These are phyloP conservation scores for Pomacea maculata DNA, from an alignment of 1,140 invertebrate genomes.

Conservation along the genomic window DNA sequence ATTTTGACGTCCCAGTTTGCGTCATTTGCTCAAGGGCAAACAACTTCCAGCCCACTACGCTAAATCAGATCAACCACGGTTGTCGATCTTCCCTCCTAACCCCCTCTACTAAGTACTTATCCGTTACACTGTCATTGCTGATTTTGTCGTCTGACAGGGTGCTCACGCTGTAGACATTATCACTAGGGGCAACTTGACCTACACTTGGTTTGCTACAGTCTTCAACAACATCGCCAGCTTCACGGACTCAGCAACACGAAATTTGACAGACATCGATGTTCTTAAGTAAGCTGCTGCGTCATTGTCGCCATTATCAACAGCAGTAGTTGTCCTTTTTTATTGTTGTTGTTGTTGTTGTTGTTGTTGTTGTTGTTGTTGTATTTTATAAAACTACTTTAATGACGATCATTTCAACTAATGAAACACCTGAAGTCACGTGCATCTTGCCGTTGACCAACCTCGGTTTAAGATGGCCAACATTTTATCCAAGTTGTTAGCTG, in stretches of 20 bases:
- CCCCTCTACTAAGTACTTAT: no score
- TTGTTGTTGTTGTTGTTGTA: neutral
- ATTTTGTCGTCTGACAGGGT: slow-evolving; percentile 22
- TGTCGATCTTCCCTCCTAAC: no score
- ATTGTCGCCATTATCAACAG: neutral
- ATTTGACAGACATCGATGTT: slow-evolving; percentile 24
- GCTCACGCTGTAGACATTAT: slow-evolving; percentile 29
- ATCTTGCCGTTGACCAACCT: no score
- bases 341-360: neutral
- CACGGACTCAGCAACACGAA: slow-evolving; percentile 31
- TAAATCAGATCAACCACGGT: no score
- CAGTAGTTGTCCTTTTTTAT: neutral
- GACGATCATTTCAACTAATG: no score
- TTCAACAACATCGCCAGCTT: slow-evolving; percentile 34
- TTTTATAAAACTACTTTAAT: neutral
- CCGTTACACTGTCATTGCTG: no score
- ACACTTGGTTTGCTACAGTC: slow-evolving; percentile 31
- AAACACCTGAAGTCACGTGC: no score
- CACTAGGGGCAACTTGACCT: slow-evolving; percentile 25
- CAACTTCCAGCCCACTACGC: no score
- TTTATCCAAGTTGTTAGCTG: no score
- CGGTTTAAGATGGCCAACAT: no score
- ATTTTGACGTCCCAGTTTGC: no score
- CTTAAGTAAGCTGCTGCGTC: slow-evolving; percentile 25
- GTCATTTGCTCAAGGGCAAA: no score